A percentile compares a stretch with the other conserved stretches of the same genome.
phyloP scores from a whole-genome alignment of 2,797 vertebrate species.

The Carcharodon carcharias region DNA sequence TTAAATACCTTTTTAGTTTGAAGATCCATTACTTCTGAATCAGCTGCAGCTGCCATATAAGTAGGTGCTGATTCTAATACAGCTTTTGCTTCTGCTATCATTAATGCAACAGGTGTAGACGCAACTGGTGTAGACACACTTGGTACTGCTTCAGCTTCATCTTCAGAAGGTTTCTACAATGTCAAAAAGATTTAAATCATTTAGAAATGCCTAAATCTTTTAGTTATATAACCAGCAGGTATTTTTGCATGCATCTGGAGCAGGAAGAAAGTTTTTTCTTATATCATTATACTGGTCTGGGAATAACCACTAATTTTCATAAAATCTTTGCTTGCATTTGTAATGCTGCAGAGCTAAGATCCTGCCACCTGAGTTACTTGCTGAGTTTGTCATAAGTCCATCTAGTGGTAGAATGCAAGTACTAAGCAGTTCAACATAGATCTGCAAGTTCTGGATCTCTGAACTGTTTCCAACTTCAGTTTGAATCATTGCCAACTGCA shows the following conservation, averaged over 20 bases:
- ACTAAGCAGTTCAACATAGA: background rate
- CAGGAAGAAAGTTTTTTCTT: background rate
- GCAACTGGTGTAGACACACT: conserved; percentile 39
- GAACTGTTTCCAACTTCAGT: background rate
- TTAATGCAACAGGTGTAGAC: conserved; percentile 38
- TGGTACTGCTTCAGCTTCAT: conserved; percentile 41
- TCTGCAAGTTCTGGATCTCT: background rate
- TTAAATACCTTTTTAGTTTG: conserved; percentile 52
- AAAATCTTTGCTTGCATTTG: background rate
- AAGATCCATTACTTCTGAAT: background rate
- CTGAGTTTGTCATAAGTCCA: background rate
- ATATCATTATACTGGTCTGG: background rate
- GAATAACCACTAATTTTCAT: too few relatives aligned
- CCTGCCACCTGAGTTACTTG: background rate
- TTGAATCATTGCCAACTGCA: background rate
- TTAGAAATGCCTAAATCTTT: background rate
- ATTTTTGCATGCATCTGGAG: background rate
- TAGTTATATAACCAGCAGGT: background rate
- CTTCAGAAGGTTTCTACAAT: background rate
- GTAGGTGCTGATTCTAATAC: background rate
- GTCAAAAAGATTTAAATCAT: background rate
- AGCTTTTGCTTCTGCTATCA: background rate
- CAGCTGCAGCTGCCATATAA: background rate
- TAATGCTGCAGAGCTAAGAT: background rate
- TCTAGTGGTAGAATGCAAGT: background rate